phyloP scores from a whole-genome alignment of 1,140 invertebrate species.

The Dinoponera quadriceps region DNA sequence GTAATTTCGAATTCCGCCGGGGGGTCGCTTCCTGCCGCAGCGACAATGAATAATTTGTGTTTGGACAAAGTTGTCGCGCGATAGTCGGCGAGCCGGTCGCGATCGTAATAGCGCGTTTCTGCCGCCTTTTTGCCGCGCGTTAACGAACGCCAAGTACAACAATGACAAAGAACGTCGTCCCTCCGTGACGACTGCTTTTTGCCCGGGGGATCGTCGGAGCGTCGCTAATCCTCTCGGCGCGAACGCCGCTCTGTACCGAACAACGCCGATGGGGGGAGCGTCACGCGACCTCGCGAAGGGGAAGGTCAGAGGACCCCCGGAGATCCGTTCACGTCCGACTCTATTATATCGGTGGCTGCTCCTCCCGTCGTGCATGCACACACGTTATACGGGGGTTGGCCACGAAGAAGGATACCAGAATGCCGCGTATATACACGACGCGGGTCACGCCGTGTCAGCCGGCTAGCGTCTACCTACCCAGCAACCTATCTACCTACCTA shows the following conservation, averaged over 20 bases:
- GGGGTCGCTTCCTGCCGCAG: slow-evolving; percentile 50
- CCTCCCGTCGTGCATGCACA: slow-evolving; percentile 58
- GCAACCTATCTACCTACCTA: slow-evolving; percentile 21
- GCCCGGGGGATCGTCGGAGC: slow-evolving; percentile 27
- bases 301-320: slow-evolving; percentile 75
- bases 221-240: slow-evolving; percentile 42
- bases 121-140: slow-evolving; percentile 49
- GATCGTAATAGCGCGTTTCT: no score
- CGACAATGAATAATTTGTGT: slow-evolving; percentile 64
- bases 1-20: slow-evolving; percentile 54
- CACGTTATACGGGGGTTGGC: slow-evolving; percentile 67
- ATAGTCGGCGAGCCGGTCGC: no score
- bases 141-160: slow-evolving; percentile 42
- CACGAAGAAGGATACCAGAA: slow-evolving; percentile 67
- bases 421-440: slow-evolving; percentile 59
- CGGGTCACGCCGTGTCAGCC: slow-evolving; percentile 62
- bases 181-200: slow-evolving; percentile 22
- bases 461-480: slow-evolving; percentile 40
- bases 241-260: slow-evolving; percentile 29
- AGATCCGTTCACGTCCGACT: slow-evolving; percentile 68
- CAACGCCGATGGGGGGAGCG: slow-evolving; percentile 54
- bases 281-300: slow-evolving; percentile 67
- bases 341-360: slow-evolving; percentile 70
- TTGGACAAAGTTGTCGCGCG: slow-evolving; percentile 55
- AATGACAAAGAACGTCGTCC: slow-evolving; percentile 13